Evolutionary conservation across 92 coral and sea anemone species (phyloP), one percentile per base, ranked within the genome.

Genomic region (Umimayanthus chanpuru): DNA sequence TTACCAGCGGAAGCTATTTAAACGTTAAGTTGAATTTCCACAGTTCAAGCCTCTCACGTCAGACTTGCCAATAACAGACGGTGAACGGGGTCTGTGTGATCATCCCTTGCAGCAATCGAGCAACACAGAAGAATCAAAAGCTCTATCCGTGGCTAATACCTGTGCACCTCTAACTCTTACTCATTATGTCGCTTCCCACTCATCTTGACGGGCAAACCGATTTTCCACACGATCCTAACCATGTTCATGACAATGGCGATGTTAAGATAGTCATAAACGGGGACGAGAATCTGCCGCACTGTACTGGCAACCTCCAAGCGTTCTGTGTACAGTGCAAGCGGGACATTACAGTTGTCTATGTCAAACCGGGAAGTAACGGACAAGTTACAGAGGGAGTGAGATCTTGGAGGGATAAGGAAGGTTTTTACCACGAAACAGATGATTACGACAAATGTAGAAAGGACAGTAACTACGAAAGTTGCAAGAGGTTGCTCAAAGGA

Each of bases 301-400:
- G 89, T 11, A 91, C 92, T 4, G 86, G 93, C 5, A 88, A 89
- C 68, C 83, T 95, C 61, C 92, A 95, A 78, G 98, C 98, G 30
- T 95, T 93, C 55, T 95, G 98, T 82, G 94, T 92, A 81, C 98
- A 95, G 80, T 95, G 98, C 81, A 95, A 95, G 87, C 91, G 92
- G 76, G 98, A 95, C 82, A 95, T 95, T 23, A 93, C 98, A 4
- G 98, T 95, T 1, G 96, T 95, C 65, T 95, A 95, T 86, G 88
- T 95, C 47, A 93, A 95, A 86, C 92, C 98, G 9, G 98, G 94
- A 50, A 90, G 92, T 10, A 94, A 94, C 47, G 98, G 98, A 70
- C 92, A 91, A 50, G 94, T 91, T 40, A 56, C 88, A 39, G 92
- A 85, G 26, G 94, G 91, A 5, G 79, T 92, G 12, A 91, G 89